These are phyloP conservation scores for Aplochiton taeniatus DNA, from an alignment of 2,797 vertebrate species.

Conservation along the genomic window DNA sequence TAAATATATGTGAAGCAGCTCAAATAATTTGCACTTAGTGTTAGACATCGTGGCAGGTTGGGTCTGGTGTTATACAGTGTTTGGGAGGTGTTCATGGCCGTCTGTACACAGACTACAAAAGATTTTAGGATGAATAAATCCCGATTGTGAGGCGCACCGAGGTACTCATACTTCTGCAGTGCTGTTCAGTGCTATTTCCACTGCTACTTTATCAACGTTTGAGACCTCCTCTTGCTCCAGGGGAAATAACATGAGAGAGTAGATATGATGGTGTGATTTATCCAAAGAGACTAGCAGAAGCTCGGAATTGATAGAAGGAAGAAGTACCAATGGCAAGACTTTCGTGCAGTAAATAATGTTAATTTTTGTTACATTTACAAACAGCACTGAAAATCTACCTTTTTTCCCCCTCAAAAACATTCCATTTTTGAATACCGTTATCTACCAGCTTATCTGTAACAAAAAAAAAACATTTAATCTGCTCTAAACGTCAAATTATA, in stretches of 20 bases:
- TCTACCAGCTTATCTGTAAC: not conserved
- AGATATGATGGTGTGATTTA: not conserved
- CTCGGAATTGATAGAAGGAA: conserved; percentile 17
- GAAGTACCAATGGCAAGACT: conserved; percentile 14
- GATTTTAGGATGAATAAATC: no score
- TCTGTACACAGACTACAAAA: no score
- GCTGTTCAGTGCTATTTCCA: not conserved
- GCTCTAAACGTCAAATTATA: no score
- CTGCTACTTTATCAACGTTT: not conserved
- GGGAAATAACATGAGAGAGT: not conserved
- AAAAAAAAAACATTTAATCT: not conserved
- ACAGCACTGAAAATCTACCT: not conserved
- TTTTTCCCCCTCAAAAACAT: not conserved
- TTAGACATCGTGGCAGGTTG: no score
- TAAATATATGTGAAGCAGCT: no score
- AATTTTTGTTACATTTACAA: not conserved
- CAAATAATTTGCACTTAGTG: no score
- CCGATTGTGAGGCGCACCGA: no score
- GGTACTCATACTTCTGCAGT: no score
- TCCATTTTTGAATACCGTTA: not conserved
- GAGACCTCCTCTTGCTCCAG: not conserved
- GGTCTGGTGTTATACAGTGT: no score
- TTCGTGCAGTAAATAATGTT: no score
- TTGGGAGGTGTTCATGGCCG: no score
- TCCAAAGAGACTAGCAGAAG: conserved; percentile 1